Evolutionary conservation across 2,797 vertebrate species (phyloP), one percentile per base, ranked within the genome.

Genomic region (Setipinna tenuifilis): DNA sequence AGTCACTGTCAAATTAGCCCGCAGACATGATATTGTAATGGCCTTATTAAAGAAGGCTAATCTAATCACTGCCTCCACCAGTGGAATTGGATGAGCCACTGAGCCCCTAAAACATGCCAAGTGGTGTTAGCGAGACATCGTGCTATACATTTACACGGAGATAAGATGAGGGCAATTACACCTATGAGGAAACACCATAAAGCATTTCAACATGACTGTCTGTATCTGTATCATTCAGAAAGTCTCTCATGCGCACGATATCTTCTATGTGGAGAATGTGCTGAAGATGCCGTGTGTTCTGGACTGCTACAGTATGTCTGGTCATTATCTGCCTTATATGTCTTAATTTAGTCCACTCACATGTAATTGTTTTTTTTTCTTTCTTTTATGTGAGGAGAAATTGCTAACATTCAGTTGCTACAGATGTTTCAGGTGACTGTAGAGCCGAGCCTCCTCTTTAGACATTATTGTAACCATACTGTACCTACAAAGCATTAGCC

Each of bases 1-100:
- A 78, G 31, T 78, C 71, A 44, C 71, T 78, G 71, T 78, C 71
- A 78, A 78, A 78, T 78, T 78, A 78, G 31, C 71, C 35, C 1
- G 71, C 71, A 78, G 71, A 78, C 71, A 78, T 78, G 71, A 78
- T 78, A 78, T 44, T 78, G 35, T 78, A 78, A 78, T 44, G 71
- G 71, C 71, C 71, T 78, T 78, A 78, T 78, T 78, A 78, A 44
- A 78, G 71, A 17, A 44, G 17, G 71, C 17, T 44, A 78, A 78
- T 78, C 71, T 44, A 78, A 78, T 78, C 35, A 41, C 35, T 2
- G 7, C 71, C 4, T 16, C 31, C 35, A n/a, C 31, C 35, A 44
- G 5, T 41, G 35, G 16, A 41, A 44, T 44, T 78, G 35, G 19
- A n/a, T 10, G 11, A 7, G 28, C 16, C 65, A 71, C 28, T 71